These are phyloP conservation scores for Scelioninae gen. 2 DNA, from an alignment of 2,888 invertebrate species.

Conservation along the genomic window DNA sequence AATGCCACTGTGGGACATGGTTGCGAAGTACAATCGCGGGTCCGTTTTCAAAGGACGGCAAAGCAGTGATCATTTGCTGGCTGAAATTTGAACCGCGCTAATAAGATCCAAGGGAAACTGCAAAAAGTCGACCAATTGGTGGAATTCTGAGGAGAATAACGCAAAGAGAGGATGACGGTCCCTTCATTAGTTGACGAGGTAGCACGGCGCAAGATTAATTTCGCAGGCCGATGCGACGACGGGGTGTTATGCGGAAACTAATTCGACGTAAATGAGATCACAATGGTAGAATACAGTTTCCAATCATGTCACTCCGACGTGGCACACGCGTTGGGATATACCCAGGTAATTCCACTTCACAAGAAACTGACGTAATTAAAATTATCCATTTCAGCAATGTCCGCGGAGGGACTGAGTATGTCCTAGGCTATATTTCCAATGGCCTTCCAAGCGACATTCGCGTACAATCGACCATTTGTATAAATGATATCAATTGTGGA, in stretches of 20 bases:
- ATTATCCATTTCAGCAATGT: constrained; percentile 41
- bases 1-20: no score
- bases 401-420: neutral
- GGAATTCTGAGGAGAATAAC: constrained; percentile 17
- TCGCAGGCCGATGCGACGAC: constrained; percentile 66
- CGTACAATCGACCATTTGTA: no score
- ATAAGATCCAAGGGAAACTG: no score
- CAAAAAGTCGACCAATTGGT: constrained; percentile 37
- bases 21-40: no score
- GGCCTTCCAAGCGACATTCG: no score
- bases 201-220: constrained; percentile 67
- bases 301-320: constrained; percentile 67
- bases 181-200: constrained; percentile 56
- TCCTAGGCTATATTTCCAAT: neutral
- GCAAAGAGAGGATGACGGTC: constrained; percentile 50
- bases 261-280: constrained; percentile 72
- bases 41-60: no score
- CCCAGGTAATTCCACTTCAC: constrained; percentile 63
- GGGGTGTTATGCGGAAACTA: constrained; percentile 69
- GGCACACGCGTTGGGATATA: constrained; percentile 56
- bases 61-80: no score
- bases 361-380: constrained; percentile 54
- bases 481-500: no score
- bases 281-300: constrained; percentile 71
- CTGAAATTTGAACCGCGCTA: no score